A percentile compares a stretch with the other conserved stretches of the same genome.
phyloP scores from a whole-genome alignment of 2,888 invertebrate species.

The Heliothis peltigera region DNA sequence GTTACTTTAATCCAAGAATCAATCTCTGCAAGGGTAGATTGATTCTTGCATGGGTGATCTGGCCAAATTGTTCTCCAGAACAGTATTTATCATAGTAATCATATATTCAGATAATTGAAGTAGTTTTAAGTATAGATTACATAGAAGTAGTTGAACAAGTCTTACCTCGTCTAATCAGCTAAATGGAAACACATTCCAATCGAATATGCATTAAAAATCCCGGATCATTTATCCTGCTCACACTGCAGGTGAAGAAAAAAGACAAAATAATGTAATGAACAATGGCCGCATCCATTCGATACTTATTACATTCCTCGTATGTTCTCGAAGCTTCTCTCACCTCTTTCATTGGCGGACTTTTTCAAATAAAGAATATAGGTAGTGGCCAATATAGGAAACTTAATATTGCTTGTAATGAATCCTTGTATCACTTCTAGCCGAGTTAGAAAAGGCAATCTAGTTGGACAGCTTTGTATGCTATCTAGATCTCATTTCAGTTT shows the following conservation, averaged over 20 bases:
- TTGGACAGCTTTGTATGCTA: not conserved
- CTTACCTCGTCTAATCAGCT: no score
- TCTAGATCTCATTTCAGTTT: not conserved
- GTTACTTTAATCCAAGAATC: no score
- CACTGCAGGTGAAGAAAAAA: not conserved
- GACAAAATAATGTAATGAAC: slow-evolving; percentile 1
- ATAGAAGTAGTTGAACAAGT: no score
- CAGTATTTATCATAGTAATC: no score
- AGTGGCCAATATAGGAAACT: slow-evolving; percentile 33
- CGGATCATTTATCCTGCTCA: not conserved
- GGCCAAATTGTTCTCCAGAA: no score
- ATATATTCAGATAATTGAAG: no score
- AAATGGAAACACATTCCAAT: not conserved
- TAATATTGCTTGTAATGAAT: slow-evolving; percentile 42
- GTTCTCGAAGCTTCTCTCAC: not conserved
- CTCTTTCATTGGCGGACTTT: slow-evolving; percentile 24
- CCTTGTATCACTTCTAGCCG: slow-evolving; percentile 4
- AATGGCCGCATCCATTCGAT: slow-evolving; percentile 12
- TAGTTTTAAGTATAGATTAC: no score
- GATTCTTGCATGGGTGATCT: no score
- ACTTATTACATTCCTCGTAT: slow-evolving; percentile 41
- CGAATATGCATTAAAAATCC: not conserved
- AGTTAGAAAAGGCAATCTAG: slow-evolving; percentile 15
- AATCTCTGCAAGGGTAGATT: no score
- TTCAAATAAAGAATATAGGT: slow-evolving; percentile 22